A percentile compares a stretch with the other conserved stretches of the same genome.
Evolutionary conservation across 2,888 invertebrate genomes (phyloP).

Genomic region (Lycophotia porphyrea): DNA sequence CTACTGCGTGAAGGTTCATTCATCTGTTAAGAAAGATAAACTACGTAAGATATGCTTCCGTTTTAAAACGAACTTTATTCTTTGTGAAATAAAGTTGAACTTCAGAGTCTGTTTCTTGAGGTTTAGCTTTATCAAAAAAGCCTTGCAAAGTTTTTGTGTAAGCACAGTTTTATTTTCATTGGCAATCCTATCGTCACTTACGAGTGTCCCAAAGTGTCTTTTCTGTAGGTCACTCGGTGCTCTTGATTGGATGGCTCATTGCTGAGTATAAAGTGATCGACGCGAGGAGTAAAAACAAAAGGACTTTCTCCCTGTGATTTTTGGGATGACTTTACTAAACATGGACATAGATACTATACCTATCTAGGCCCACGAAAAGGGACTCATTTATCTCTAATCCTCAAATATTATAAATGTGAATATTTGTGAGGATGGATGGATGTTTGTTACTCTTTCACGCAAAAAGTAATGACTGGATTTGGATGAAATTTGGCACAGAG

Average conservation of each 20-base stretch:
- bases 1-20: conserved; percentile 77
- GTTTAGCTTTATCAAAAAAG: conserved; percentile 59
- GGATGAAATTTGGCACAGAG: too few species aligned
- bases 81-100: conserved; percentile 41
- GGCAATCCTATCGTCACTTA: conserved; percentile 56
- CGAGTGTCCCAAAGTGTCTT: conserved; percentile 29
- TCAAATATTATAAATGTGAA: too few species aligned
- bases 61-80: conserved; percentile 63
- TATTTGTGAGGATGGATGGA: too few species aligned
- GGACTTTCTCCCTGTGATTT: conserved; percentile 3
- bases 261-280: neutral
- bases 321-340: neutral
- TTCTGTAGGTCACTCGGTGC: conserved; percentile 39
- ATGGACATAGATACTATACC: too few species aligned
- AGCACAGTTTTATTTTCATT: conserved; percentile 59
- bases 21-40: conserved; percentile 86
- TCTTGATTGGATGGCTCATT: conserved; percentile 23
- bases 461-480: too few species aligned
- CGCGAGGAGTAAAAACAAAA: conserved; percentile 2
- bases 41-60: conserved; percentile 56
- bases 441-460: too few species aligned
- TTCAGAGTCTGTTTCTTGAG: conserved; percentile 33
- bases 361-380: too few species aligned
- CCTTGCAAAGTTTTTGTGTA: conserved; percentile 37
- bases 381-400: neutral